Evolutionary conservation across 2,113 vertebrate species (phyloP).

Genomic region (Sinocyclocheilus grahami): DNA sequence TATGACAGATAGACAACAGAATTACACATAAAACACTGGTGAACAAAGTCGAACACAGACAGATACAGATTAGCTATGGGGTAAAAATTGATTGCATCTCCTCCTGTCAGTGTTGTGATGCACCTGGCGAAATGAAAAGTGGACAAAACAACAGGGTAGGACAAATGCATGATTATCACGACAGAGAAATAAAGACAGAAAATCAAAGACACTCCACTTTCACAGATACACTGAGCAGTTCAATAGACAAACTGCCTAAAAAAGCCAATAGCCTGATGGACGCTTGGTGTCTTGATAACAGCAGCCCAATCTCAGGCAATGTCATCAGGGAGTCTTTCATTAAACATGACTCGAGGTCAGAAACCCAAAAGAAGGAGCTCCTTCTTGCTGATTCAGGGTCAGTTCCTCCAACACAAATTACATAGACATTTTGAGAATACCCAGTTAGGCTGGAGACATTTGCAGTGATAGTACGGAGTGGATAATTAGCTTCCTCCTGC

Average conservation of each 20-base stretch:
- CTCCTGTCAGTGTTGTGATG: neutral
- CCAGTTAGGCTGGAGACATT: neutral
- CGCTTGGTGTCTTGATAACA: neutral
- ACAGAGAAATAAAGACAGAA: conserved; percentile 18
- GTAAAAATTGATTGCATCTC: neutral
- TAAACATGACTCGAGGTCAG: conserved; percentile 10
- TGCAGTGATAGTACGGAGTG: neutral
- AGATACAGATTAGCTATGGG: neutral
- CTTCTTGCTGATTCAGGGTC: neutral
- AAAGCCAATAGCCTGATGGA: conserved; percentile 13
- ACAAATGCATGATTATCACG: conserved; percentile 25
- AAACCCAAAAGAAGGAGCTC: neutral
- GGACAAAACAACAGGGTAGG: conserved; percentile 24
- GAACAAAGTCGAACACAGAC: neutral
- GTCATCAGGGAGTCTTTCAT: neutral
- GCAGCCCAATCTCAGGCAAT: neutral
- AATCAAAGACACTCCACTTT: conserved; percentile 36
- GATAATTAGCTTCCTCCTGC: conserved; percentile 3
- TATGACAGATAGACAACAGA: neutral
- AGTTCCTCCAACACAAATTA: neutral
- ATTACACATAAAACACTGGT: neutral
- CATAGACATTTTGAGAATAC: neutral
- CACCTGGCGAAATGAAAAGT: conserved; percentile 33
- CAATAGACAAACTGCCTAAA: conserved; percentile 19
- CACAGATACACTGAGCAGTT: conserved; percentile 13